Conservation (phyloP, 2,797 vertebrate genomes). For the Cichlasoma orientale region DNA sequence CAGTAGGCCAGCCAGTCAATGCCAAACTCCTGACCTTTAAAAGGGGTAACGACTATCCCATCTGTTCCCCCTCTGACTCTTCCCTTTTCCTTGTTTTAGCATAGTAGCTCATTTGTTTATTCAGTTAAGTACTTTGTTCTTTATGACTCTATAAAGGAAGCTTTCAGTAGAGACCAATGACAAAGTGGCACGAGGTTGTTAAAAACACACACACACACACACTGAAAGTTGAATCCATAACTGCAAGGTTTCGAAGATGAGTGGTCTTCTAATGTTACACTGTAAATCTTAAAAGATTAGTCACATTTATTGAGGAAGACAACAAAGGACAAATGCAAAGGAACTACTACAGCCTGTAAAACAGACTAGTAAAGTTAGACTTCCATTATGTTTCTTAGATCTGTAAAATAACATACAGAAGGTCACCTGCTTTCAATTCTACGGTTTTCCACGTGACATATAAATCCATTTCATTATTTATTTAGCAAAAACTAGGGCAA, state of each 20-base stretch:
- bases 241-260: not conserved
- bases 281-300: not conserved
- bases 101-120: constrained; percentile 66
- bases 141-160: constrained; percentile 65
- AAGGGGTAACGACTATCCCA: constrained; percentile 34
- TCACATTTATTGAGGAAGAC: not conserved
- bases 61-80: constrained; percentile 55
- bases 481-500: not conserved
- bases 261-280: not conserved
- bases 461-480: not conserved
- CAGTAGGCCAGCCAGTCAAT: constrained; percentile 9
- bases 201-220: constrained; percentile 11
- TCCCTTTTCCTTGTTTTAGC: constrained; percentile 52
- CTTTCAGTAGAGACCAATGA: constrained; percentile 15
- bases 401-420: not conserved
- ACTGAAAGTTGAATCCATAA: constrained; percentile 3
- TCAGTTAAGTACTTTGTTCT: constrained; percentile 64
- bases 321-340: not conserved
- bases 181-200: constrained; percentile 21
- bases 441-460: not conserved
- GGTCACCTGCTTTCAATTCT: not conserved
- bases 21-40: constrained; percentile 56
- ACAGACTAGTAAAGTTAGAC: not conserved
- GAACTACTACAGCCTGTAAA: not conserved
- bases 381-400: too few species aligned